Base-by-base conservation (phyloP, 2,113 vertebrate species). In the Sterrhoptilus dennistouni region DNA sequence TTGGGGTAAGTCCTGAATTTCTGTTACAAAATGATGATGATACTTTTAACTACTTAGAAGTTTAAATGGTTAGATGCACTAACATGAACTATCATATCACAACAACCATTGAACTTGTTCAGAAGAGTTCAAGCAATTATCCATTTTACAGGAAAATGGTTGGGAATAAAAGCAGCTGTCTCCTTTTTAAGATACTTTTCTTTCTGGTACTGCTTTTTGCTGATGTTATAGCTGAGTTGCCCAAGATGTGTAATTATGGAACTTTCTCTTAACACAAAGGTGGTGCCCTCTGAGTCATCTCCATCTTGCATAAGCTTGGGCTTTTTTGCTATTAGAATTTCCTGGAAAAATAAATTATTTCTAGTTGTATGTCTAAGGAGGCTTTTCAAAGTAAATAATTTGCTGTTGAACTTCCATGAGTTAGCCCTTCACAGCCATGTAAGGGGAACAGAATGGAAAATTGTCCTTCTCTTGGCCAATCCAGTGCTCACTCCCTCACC, bases 1-100 rank as follows among this genome's bases (percentile, higher is more conserved):
- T 97, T 99, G 99, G 99, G 99, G 99, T 99, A 97, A 97, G 97
- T 95, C 50, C 28, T 88, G 38, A 42, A 68, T 70, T 88, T 60
- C 6, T 70, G 11, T 59, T 86, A 23, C 5, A 29, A 86, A 64
- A 68, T 33, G 6, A 22, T 53, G 49, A 50, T 64, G 42, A 20
- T 64, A 31, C 4, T 63, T 61, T 53, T 25, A 65, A 56, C 16
- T 13, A 31, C 36, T 47, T 71, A 35, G 20, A 75, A 64, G 28
- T 63, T 56, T 63, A 40, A 50, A 27, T 18, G 40, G 15, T 87
- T 87, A 38, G 45, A 21, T 87, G 49, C 15, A 53, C 10, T 86
- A 18, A 35, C 3, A 1, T 61, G 50, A 69, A 4, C 44, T 80
- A 1, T 71, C 24, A 44, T 83, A 75, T 24, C 29, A 3, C 47